Evolutionary conservation across 2,113 vertebrate species (phyloP).

Genomic region (Percina caprodes): DNA sequence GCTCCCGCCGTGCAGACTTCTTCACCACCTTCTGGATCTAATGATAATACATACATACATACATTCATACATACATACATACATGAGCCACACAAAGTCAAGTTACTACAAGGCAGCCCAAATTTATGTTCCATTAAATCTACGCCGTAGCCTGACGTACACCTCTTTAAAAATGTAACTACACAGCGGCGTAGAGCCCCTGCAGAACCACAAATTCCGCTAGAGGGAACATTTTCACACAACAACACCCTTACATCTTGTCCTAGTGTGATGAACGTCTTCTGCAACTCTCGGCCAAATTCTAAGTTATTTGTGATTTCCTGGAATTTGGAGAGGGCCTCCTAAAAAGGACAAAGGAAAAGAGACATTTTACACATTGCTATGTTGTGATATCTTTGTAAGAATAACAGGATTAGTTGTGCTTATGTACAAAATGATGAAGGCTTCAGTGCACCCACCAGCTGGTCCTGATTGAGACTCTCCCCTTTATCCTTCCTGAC

Average conservation of each 20-base stretch:
- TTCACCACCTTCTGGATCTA: constrained; percentile 97
- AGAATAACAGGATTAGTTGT: neutral
- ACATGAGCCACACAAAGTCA: neutral
- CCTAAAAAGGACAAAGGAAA: constrained; percentile 79
- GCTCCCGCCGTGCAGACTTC: constrained; percentile 93
- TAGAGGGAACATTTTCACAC: neutral
- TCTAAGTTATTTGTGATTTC: constrained; percentile 96
- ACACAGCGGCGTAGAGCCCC: too few species aligned
- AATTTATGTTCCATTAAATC: too few species aligned
- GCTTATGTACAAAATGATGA: neutral
- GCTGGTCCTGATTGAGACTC: constrained; percentile 95
- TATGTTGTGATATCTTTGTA: neutral
- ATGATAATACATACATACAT: too few species aligned
- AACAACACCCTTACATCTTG: constrained; percentile 91
- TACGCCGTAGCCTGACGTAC: too few species aligned
- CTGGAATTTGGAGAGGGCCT: constrained; percentile 95
- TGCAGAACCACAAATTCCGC: too few species aligned
- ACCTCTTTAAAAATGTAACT: too few species aligned
- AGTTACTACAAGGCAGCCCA: neutral
- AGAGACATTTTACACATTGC: neutral
- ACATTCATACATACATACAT: too few species aligned
- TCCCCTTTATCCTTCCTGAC: constrained; percentile 94
- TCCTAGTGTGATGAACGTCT: constrained; percentile 93
- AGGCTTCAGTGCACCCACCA: constrained; percentile 84
- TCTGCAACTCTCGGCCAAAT: constrained; percentile 95